These are phyloP conservation scores for Parthenolecanium corni DNA, from an alignment of 2,888 invertebrate species.

Conservation along the genomic window DNA sequence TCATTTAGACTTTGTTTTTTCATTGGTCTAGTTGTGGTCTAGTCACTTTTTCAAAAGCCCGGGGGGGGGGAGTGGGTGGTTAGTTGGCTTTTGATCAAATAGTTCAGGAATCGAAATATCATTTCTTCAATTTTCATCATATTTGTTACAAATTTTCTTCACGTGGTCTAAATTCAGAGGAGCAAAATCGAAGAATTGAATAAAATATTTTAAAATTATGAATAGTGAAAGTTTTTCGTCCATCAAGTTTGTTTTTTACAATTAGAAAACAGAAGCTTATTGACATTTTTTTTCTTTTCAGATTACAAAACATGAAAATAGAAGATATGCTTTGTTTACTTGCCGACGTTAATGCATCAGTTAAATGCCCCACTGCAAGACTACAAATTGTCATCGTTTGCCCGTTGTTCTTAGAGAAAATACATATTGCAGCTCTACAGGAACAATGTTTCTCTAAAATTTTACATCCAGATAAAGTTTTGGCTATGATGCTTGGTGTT, in stretches of 20 bases:
- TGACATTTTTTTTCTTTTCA: slow-evolving; percentile 38
- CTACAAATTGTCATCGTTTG: slow-evolving; percentile 71
- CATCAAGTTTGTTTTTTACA: background rate
- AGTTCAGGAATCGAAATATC: no score
- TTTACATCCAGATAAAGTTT: slow-evolving; percentile 57
- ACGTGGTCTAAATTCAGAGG: no score
- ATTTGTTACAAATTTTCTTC: no score
- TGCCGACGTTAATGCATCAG: slow-evolving; percentile 33
- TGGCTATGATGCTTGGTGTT: slow-evolving; percentile 71
- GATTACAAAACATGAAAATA: slow-evolving; percentile 60
- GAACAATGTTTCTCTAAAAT: slow-evolving; percentile 46
- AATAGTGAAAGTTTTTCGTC: background rate
- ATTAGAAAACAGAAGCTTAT: background rate
- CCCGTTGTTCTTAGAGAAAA: slow-evolving; percentile 52
- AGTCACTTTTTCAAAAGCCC: no score
- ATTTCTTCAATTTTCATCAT: no score
- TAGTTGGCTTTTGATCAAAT: no score
- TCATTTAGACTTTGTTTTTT: no score
- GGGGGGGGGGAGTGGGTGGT: no score
- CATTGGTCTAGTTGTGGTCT: no score
- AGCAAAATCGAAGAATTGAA: no score
- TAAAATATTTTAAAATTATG: background rate
- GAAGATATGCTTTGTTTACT: slow-evolving; percentile 47
- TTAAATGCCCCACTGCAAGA: slow-evolving; percentile 52
- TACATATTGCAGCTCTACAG: slow-evolving; percentile 42